Percentiles rank a stretch among this genome's conserved stretches.
Conservation (phyloP, 2,888 invertebrate genomes). For the Bembecia ichneumoniformis region DNA sequence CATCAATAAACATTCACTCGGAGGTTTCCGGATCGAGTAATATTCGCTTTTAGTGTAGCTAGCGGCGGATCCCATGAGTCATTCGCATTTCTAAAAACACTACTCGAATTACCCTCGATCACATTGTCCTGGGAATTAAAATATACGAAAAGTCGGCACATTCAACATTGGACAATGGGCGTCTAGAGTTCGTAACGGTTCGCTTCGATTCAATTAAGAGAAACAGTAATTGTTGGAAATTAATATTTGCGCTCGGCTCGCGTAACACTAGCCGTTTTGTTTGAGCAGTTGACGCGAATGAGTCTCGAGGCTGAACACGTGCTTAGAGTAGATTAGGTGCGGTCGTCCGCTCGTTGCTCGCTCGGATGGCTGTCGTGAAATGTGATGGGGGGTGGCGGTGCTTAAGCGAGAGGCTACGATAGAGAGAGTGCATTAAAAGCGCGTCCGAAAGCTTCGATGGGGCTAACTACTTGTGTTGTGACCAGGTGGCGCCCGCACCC, state of each 20-base stretch:
- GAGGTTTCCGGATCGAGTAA: not conserved
- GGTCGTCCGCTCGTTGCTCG: slow-evolving; percentile 14
- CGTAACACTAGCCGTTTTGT: slow-evolving; percentile 27
- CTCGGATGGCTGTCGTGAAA: slow-evolving; percentile 55
- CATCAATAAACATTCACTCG: not conserved
- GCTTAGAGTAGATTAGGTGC: slow-evolving; percentile 36
- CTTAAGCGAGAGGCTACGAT: slow-evolving; percentile 65
- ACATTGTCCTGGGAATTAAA: slow-evolving; percentile 58
- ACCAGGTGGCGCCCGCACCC: slow-evolving; percentile 81
- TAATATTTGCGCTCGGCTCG: slow-evolving; percentile 35
- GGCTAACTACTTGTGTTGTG: slow-evolving; percentile 72
- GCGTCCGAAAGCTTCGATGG: slow-evolving; percentile 62
- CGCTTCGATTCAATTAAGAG: slow-evolving; percentile 58
- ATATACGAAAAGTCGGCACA: slow-evolving; percentile 37
- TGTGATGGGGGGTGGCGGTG: slow-evolving; percentile 65
- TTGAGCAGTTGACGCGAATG: slow-evolving; percentile 23
- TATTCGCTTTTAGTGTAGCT: slow-evolving; percentile 26
- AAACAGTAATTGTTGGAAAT: slow-evolving; percentile 55
- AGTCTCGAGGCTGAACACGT: not conserved
- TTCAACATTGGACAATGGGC: slow-evolving; percentile 63
- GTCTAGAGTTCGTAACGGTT: slow-evolving; percentile 52
- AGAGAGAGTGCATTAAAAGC: slow-evolving; percentile 69
- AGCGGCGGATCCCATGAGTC: slow-evolving; percentile 54
- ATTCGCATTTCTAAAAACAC: slow-evolving; percentile 60
- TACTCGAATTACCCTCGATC: slow-evolving; percentile 55